phyloP scores from a whole-genome alignment of 2,888 invertebrate genomes.

The Mesodorylaimus sp. region DNA sequence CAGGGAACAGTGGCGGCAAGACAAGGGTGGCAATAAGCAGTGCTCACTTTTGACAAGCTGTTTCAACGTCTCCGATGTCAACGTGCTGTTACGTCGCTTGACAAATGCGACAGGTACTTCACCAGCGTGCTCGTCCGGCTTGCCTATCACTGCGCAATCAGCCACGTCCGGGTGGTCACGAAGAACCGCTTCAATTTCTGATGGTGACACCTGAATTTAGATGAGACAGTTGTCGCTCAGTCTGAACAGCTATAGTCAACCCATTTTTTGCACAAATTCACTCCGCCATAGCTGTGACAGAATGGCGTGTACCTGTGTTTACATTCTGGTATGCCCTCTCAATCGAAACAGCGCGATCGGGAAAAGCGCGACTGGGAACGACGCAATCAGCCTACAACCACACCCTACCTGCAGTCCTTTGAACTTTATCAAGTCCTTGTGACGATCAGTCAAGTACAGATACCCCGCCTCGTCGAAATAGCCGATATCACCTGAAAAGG shows the following conservation, averaged over 20 bases:
- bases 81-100: too few relatives aligned
- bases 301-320: neutral
- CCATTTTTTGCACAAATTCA: neutral
- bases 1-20: too few relatives aligned
- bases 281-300: neutral
- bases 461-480: constrained; percentile 55
- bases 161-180: neutral
- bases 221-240: neutral
- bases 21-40: too few relatives aligned
- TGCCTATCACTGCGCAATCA: constrained; percentile 6
- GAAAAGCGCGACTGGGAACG: too few relatives aligned
- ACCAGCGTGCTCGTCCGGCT: neutral
- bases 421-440: constrained; percentile 72
- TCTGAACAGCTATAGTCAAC: too few relatives aligned
- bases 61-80: too few relatives aligned
- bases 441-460: constrained; percentile 59
- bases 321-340: neutral
- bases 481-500: constrained; percentile 49
- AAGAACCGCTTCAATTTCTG: constrained; percentile 7
- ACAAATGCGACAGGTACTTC: constrained; percentile 8
- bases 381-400: neutral
- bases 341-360: too few relatives aligned
- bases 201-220: constrained; percentile 7
- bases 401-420: constrained; percentile 58
- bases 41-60: too few relatives aligned